Evolutionary conservation across 2,797 vertebrate genomes (phyloP).

Genomic region (Pachyuromys duprasi): DNA sequence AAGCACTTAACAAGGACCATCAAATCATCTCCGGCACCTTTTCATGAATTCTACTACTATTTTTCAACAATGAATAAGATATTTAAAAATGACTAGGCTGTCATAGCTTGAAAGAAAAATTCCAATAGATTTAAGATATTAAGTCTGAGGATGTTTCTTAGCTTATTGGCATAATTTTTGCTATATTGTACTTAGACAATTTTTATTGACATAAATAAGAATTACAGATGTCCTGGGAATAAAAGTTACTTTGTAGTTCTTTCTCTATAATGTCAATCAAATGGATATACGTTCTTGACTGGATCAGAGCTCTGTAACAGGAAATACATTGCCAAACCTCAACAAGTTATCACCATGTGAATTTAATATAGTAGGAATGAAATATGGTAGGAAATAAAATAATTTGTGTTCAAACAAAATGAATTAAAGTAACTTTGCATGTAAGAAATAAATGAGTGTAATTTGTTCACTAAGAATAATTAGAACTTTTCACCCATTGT

Average conservation of each 20-base stretch:
- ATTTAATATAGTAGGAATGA: conserved; percentile 14
- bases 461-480: conserved; percentile 11
- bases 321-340: not conserved
- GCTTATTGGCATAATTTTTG: not conserved
- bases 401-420: conserved; percentile 14
- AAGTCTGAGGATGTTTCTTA: not conserved
- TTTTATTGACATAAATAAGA: conserved; percentile 7
- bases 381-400: conserved; percentile 10
- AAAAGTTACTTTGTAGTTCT: not conserved
- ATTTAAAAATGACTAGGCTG: conserved; percentile 4
- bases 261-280: not conserved
- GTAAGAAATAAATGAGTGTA: conserved; percentile 2
- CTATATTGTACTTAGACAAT: not conserved
- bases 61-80: not conserved
- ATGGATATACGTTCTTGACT: not conserved
- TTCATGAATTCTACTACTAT: not conserved
- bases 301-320: not conserved
- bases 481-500: conserved; percentile 27
- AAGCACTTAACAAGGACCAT: not conserved
- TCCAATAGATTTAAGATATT: not conserved
- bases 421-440: not conserved
- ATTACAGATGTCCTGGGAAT: not conserved
- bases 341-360: conserved; percentile 27
- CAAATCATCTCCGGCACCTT: not conserved
- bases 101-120: conserved; percentile 35